phyloP scores from a whole-genome alignment of 1,140 invertebrate genomes.

The Drosophila yakuba region DNA sequence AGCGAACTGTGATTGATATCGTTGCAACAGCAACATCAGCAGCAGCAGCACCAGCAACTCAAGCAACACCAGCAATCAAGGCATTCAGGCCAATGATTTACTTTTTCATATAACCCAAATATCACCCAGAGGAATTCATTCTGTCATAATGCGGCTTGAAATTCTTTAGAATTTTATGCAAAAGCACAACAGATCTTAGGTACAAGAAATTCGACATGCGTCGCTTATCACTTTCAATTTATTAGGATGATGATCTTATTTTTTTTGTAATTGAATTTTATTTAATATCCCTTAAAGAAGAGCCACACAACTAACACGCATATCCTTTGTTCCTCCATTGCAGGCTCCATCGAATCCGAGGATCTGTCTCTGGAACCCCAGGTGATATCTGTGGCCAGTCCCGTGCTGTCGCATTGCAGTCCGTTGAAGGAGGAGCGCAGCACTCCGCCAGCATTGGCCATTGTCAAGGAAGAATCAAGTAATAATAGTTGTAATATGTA shows the following conservation, averaged over 20 bases:
- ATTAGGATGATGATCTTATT: no score
- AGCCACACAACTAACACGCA: not conserved
- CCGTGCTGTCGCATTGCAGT: constrained; percentile 85
- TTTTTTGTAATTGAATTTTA: no score
- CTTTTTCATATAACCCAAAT: not conserved
- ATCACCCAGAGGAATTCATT: no score
- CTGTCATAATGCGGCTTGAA: no score
- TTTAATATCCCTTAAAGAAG: not conserved
- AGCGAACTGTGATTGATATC: constrained; percentile 80
- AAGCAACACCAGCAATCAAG: constrained; percentile 5
- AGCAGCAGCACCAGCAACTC: not conserved
- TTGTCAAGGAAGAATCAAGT: constrained; percentile 90
- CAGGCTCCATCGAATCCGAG: constrained; percentile 91
- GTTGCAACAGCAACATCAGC: not conserved
- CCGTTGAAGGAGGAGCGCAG: constrained; percentile 86
- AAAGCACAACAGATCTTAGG: no score
- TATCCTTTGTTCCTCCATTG: constrained; percentile 31
- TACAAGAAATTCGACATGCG: no score
- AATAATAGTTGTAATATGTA: constrained; percentile 88
- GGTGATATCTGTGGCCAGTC: constrained; percentile 83
- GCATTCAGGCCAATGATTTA: not conserved
- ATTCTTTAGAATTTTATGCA: no score
- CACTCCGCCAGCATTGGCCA: constrained; percentile 86
- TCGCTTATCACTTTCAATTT: no score
- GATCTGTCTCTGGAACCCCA: constrained; percentile 89